Evolutionary conservation across 2,113 vertebrate genomes (phyloP).

Genomic region (Ondatra zibethicus): DNA sequence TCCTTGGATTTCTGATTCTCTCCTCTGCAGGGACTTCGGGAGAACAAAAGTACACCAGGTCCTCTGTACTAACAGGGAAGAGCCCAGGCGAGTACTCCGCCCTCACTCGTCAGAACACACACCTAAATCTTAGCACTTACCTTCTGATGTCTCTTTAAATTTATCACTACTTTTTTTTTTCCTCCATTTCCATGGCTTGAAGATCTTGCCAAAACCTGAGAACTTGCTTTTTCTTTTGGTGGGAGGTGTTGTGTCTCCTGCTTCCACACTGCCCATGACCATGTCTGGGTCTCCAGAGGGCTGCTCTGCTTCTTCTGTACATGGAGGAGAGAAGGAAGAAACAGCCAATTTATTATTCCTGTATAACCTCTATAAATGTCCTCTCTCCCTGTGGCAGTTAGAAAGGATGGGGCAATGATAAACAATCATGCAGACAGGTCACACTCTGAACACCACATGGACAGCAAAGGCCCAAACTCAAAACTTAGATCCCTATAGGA

Average conservation of each 20-base stretch:
- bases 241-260: constrained; percentile 92
- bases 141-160: constrained; percentile 98
- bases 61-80: too few relatives aligned
- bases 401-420: constrained; percentile 36
- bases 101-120: neutral
- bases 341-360: constrained; percentile 44
- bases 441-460: constrained; percentile 47
- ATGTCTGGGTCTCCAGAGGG: constrained; percentile 84
- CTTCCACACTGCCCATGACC: constrained; percentile 90
- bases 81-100: neutral
- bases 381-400: constrained; percentile 45
- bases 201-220: constrained; percentile 97
- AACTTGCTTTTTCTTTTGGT: constrained; percentile 98
- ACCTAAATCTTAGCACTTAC: constrained; percentile 83
- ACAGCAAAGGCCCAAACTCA: constrained; percentile 43
- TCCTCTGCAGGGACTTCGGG: neutral
- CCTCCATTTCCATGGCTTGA: constrained; percentile 99
- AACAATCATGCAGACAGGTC: constrained; percentile 54
- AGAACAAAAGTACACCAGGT: neutral
- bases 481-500: constrained; percentile 34
- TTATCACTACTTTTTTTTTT: constrained; percentile 99
- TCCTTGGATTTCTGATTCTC: neutral
- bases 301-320: constrained; percentile 92
- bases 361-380: neutral
- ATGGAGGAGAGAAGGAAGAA: constrained; percentile 29